phyloP scores from a whole-genome alignment of 1,140 invertebrate genomes.

The Dreissena rostriformis region DNA sequence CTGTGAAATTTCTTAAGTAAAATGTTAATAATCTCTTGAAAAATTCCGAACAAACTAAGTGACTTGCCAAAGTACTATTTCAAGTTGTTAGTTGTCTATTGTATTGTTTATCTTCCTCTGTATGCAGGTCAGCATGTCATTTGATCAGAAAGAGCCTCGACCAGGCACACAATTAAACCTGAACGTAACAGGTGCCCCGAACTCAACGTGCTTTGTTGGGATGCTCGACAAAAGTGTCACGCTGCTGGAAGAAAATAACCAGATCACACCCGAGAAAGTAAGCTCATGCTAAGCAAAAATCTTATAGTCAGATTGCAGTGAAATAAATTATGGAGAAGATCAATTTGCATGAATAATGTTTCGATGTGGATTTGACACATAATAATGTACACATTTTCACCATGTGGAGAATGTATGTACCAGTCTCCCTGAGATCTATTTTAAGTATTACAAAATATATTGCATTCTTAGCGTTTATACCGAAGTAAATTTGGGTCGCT shows the following conservation, averaged over 20 bases:
- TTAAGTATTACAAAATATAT: too few species aligned
- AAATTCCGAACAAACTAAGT: too few species aligned
- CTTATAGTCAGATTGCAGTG: neutral
- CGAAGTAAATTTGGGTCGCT: too few species aligned
- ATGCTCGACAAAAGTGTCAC: constrained; percentile 85
- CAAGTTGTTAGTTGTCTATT: too few species aligned
- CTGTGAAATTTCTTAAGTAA: too few species aligned
- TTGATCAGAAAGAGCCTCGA: constrained; percentile 80
- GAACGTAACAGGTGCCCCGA: constrained; percentile 82
- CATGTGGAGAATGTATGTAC: too few species aligned
- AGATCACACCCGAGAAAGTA: constrained; percentile 76
- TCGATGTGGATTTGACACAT: neutral
- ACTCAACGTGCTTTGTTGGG: constrained; percentile 85
- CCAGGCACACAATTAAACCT: constrained; percentile 83
- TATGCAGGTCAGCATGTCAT: constrained; percentile 81
- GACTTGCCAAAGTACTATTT: too few species aligned
- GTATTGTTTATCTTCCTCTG: too few species aligned
- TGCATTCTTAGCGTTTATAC: too few species aligned
- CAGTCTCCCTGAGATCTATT: too few species aligned
- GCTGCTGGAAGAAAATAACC: constrained; percentile 81
- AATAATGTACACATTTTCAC: too few species aligned
- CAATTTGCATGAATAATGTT: neutral
- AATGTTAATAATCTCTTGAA: too few species aligned
- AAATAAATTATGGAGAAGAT: neutral
- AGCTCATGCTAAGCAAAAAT: neutral